Evolutionary conservation across 2,888 invertebrate genomes (phyloP), one percentile per base, ranked within the genome.

Genomic region (Chymomyza fuscimana): DNA sequence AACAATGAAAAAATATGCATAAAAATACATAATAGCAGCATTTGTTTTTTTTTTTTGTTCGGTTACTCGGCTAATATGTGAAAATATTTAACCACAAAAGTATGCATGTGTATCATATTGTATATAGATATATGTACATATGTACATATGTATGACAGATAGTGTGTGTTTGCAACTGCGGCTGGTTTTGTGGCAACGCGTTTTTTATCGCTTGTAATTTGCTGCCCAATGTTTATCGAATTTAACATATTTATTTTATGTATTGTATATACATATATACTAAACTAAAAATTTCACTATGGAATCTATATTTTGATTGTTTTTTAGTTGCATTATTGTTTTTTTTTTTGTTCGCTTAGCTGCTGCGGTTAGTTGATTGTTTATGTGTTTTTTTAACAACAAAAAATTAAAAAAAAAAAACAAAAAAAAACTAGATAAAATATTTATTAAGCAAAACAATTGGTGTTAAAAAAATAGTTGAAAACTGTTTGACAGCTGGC

Each of bases 151-250:
- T 52, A 32, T 36, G 10, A 32, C 6, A 19, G 19, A 25, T 25
- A 25, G 32, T 32, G 32, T 52, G 50, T 32, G 22, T 32, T 32
- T 32, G 32, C 32, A 32, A 32, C 32, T 32, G 32, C 32, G 32
- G 32, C 32, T 46, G 40, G 12, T 12, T 46, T 46, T 46, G 40
- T 46, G 40, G 40, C 40, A 46, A 12, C 40, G 40, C 40, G 12
- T 46, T 46, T 46, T 46, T 46, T 46, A 46, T 46, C 40, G 40
- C 40, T 46, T 46, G 40, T 46, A 46, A 46, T 46, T 46, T 46
- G 40, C 40, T 12, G 12, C 40, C 40, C 40, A 71, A 67, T 76
- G 70, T 78, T 78, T 69, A 78, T 75, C 77, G 72, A 69, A 68
- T 73, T 64, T 68, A 58, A 67, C 76, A 72, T 72, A 66, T 68